Evolutionary conservation across 2,888 invertebrate genomes (phyloP), one percentile per base, ranked within the genome.

Genomic region (Ceratothoa steindachneri): DNA sequence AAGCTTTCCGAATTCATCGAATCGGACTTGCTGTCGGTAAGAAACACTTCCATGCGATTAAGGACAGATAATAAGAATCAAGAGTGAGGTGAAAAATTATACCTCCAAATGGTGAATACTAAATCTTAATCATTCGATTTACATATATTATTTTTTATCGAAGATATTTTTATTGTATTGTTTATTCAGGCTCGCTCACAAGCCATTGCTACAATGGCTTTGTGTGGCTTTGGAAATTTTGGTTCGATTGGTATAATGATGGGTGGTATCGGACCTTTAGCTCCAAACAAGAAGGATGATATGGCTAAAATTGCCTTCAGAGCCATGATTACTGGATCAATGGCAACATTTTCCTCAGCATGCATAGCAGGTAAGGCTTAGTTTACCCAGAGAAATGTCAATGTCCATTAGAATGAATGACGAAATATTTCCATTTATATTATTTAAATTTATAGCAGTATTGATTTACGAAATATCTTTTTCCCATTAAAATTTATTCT

Each of bases 151-250:
- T n/a, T n/a, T n/a, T n/a, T n/a, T n/a, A n/a, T n/a, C n/a, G n/a
- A n/a, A n/a, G n/a, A n/a, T n/a, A n/a, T n/a, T n/a, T n/a, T n/a
- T n/a, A n/a, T n/a, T n/a, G n/a, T n/a, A n/a, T n/a, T n/a, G n/a
- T n/a, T n/a, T n/a, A n/a, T n/a, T n/a, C 1, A 2, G 22, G 22
- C 19, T 12, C 88, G 93, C 41, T 89, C 91, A 0, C 90, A 90
- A 82, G 88, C 91, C 7, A 93, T 95, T 65, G 91, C 94, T 0
- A 95, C 95, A 0, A 95, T 91, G 83, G 92, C 95, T 0, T 89
- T 96, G 30, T 95, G 95, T 82, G 95, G 95, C 0, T 96, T 95
- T 85, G 90, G 94, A 0, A 96, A 96, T 86, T 92, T 95, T 0
- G 89, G 91, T 5, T 92, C 94, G 0, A 87, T 94, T 0, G 95